phyloP scores from a whole-genome alignment of 2,113 vertebrate genomes.

The Chionis minor region DNA sequence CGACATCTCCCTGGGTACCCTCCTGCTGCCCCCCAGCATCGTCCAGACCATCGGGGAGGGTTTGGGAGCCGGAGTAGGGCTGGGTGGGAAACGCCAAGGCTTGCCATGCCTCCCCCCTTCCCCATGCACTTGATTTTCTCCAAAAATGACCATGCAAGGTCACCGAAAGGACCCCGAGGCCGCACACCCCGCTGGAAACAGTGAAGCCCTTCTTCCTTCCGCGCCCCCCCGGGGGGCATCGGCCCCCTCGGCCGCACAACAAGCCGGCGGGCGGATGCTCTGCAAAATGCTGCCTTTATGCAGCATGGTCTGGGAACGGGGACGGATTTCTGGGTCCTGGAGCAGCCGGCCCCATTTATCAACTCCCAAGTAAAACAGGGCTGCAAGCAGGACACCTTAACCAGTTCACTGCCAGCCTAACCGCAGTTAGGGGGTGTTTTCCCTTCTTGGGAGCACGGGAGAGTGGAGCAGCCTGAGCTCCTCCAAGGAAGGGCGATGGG shows the following conservation, averaged over 20 bases:
- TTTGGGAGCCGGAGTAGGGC: not conserved
- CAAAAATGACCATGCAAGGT: not conserved
- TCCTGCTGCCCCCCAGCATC: no score
- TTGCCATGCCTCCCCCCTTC: not conserved
- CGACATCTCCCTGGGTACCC: no score
- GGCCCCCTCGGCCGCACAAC: not conserved
- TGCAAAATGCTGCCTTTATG: constrained; percentile 38
- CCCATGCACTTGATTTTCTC: not conserved
- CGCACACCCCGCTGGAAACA: not conserved
- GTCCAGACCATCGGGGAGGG: fast-evolving
- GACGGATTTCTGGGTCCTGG: not conserved
- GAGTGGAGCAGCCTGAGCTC: fast-evolving
- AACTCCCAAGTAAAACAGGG: not conserved
- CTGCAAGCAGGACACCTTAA: not conserved
- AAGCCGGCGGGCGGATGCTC: fast-evolving
- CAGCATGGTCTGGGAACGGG: not conserved
- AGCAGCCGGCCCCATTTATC: not conserved
- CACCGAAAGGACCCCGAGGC: not conserved
- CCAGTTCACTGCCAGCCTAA: not conserved
- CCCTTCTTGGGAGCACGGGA: fast-evolving
- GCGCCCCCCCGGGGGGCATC: fast-evolving
- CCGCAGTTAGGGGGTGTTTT: not conserved
- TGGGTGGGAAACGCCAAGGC: not conserved
- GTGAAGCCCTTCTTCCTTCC: not conserved
- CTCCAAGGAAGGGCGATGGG: fast-evolving